Base-by-base conservation (phyloP, 1,140 invertebrate genomes). In the Telenomus remus region DNA sequence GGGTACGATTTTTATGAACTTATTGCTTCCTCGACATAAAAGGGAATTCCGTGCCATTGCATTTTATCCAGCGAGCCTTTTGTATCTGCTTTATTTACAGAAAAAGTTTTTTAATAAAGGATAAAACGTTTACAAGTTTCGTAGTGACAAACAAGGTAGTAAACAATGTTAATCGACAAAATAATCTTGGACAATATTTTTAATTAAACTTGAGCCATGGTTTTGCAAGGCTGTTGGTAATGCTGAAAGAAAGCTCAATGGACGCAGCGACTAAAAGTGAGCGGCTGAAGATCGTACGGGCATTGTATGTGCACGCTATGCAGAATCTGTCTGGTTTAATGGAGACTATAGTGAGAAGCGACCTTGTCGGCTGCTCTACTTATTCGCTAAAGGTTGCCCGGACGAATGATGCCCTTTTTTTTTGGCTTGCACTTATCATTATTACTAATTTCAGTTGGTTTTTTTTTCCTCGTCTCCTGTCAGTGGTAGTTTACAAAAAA, bases 311-410 rank as follows among this genome's bases (percentile, higher is more conserved):
- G 27, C 27, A 47, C 53, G 34, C 49, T 73, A 66, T 66, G 47
- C 56, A 12, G 39, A 63, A 63, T 64, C 68, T 54, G 59, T 71
- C 63, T 48, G 27, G 46, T 44, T 61, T 70, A 70, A 70, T 70
- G 59, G 54, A 70, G 35, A 48, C 27, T 49, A 53, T 46, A 63
- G 19, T 37, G 13, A 64, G 8, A 14, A 59, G 35, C 49, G 69
- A 65, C 69, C 69, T 72, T 72, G 69, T 12, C 69, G 53, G 50
- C 53, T 72, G 69, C 37, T 72, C 69, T 44, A 72, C 69, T 72
- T 72, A 59, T 65, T 65, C 48, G 14, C 55, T 37, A 72, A 65
- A 72, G 54, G 54, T 54, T 72, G 69, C 64, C 69, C 60, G 54
- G 35, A 59, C 69, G 60, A 72, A 65, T 43, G 37, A 6, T 48